Base-by-base conservation (phyloP, 1,140 invertebrate species). In the Dendrolimus punctatus region DNA sequence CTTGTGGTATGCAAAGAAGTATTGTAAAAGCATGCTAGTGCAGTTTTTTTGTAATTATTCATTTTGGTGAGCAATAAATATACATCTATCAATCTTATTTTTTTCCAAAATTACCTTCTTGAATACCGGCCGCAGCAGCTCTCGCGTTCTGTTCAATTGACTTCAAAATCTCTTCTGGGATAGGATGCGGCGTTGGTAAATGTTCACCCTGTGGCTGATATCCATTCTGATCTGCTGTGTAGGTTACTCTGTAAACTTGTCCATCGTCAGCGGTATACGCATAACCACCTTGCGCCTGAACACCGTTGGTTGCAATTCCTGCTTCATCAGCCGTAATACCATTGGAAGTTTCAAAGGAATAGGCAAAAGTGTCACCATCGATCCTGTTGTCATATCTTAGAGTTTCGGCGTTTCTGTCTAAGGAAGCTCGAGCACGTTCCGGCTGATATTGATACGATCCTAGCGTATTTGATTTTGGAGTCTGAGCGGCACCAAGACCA, bases 221-320 rank as follows among this genome's bases (percentile, higher is more conserved):
- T 1, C 94, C 94, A 54, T 93, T 92, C 71, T 95, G 93, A 67
- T 95, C 94, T 53, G 95, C 95, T 8, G 92, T 91, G 84, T 96
- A 96, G 7, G 89, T 91, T 8, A 96, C 71, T 2, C 88, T 87
- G 58, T 94, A 91, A 23, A 89, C 72, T 38, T 92, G 85, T 0
- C 95, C 94, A 69, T 95, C 93, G 36, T 93, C 91, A 49, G 91
- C 80, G 40, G 79, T 83, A 46, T 85, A 86, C 5, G 81, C 67
- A 52, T 71, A 86, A 8, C 51, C 78, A 50, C 83, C 83, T 51
- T 84, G 78, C 51, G 81, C 83, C 49, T 64, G 75, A 0, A 85
- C 80, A 40, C 83, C 83, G 59, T 80, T 73, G 0, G 78, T 78
- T 38, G 80, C 81, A 5, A 76, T 68, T 45, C 83, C 83, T 10